Evolutionary conservation across 1,140 invertebrate genomes (phyloP).

Genomic region (Sycophila sp.): DNA sequence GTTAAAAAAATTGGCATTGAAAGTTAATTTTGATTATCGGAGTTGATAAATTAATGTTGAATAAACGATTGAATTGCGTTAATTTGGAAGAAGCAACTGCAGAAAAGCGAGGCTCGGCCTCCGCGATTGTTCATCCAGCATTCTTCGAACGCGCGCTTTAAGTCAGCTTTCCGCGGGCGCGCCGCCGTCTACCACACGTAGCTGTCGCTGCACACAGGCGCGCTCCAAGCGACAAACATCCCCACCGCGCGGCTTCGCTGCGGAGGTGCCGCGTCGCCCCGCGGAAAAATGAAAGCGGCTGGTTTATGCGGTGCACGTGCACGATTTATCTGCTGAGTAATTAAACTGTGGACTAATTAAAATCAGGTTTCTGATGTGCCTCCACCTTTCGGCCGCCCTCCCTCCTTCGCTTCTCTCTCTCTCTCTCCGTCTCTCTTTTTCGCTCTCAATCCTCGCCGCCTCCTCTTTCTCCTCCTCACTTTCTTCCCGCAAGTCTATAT

Average conservation of each 20-base stretch:
- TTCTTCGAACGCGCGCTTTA: constrained; percentile 46
- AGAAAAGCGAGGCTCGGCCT: constrained; percentile 15
- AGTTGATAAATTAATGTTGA: no score
- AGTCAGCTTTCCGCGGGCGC: not conserved
- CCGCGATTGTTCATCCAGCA: constrained; percentile 59
- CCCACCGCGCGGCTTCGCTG: not conserved
- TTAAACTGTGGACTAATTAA: constrained; percentile 69
- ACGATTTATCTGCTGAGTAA: constrained; percentile 68
- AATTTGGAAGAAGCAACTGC: no score
- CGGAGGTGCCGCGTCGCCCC: constrained; percentile 52
- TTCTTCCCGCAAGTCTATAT: not conserved
- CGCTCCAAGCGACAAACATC: constrained; percentile 10
- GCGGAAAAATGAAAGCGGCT: constrained; percentile 66
- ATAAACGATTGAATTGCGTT: no score
- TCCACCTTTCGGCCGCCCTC: constrained; percentile 39
- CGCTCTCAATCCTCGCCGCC: constrained; percentile 1
- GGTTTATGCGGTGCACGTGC: constrained; percentile 68
- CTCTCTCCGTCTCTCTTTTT: constrained; percentile 29
- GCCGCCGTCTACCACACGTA: not conserved
- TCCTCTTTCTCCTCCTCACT: constrained; percentile 14
- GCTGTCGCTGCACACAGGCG: not conserved
- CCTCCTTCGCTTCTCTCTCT: constrained; percentile 36
- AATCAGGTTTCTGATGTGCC: constrained; percentile 68
- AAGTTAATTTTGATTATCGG: no score
- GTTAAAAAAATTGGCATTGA: no score